phyloP scores from a whole-genome alignment of 2,113 vertebrate species.

The Varanus komodoensis region DNA sequence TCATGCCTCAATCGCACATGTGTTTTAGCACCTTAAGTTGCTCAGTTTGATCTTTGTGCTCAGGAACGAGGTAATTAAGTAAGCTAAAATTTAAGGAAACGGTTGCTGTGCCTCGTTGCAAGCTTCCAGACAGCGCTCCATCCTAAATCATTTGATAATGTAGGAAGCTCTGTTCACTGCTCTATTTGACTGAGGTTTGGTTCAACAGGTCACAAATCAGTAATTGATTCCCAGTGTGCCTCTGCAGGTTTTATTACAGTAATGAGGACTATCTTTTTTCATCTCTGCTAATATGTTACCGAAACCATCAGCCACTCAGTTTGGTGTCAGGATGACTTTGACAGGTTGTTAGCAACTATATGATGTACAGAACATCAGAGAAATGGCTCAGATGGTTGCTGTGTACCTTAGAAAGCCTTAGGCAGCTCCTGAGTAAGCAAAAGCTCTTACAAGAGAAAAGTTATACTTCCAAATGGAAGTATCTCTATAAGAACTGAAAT shows the following conservation, averaged over 20 bases:
- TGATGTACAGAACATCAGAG: slow-evolving; percentile 79
- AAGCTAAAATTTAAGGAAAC: slow-evolving; percentile 75
- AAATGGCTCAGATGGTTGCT: slow-evolving; percentile 72
- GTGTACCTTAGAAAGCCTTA: slow-evolving; percentile 65
- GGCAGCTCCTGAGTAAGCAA: slow-evolving; percentile 67
- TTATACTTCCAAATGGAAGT: slow-evolving; percentile 59
- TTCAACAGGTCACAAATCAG: slow-evolving; percentile 82
- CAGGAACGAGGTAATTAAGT: slow-evolving; percentile 82
- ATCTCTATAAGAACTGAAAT: slow-evolving; percentile 61
- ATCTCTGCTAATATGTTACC: slow-evolving; percentile 77
- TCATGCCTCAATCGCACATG: slow-evolving; percentile 74
- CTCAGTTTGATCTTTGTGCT: slow-evolving; percentile 81
- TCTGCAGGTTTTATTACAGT: slow-evolving; percentile 82
- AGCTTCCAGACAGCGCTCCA: slow-evolving; percentile 69
- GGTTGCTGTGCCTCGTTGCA: slow-evolving; percentile 71
- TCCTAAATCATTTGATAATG: slow-evolving; percentile 81
- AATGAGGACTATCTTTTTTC: slow-evolving; percentile 80
- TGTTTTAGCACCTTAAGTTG: slow-evolving; percentile 77
- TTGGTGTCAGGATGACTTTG: slow-evolving; percentile 80
- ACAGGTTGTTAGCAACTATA: slow-evolving; percentile 80
- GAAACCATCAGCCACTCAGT: slow-evolving; percentile 78
- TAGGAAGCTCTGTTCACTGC: slow-evolving; percentile 56
- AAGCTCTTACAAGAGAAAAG: slow-evolving; percentile 65
- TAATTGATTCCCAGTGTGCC: slow-evolving; percentile 82
- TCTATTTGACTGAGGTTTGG: slow-evolving; percentile 75